Base-by-base conservation (phyloP, 2,888 invertebrate genomes). In the Thyatira batis region DNA sequence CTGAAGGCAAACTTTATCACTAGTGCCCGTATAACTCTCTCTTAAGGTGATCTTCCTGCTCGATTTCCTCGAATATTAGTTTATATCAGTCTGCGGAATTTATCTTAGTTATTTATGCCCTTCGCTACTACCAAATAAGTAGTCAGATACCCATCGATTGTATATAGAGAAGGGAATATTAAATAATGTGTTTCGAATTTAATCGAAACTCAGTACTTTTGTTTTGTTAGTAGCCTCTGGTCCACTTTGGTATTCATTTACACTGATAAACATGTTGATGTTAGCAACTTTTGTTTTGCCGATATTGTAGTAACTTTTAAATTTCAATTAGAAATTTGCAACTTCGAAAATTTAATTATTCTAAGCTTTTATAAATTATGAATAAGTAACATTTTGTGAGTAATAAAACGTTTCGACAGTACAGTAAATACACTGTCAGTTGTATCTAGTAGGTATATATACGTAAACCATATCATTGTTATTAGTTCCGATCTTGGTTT, bases 1-100 rank as follows among this genome's bases (percentile, higher is more conserved):
- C 57, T 44, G 51, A 55, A 62, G 55, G 63, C 54, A 55, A 70
- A 70, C 62, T 71, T 72, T 53, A 57, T 54, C 61, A 25, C 44
- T 60, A 60, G 66, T 55, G 53, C 49, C 54, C 39, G 46, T 46
- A 60, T 53, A 61, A 57, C 50, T 65, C 65, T 13, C 45, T 23
- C 33, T 55, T 23, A 10, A 49, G 49, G 30, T 50, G 51, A 55
- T 53, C 46, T 57, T 53, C 46, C 56, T 44, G n/a, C 45, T 9
- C 28, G 3, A 45, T 45, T 5, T 45, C 51, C 25, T 45, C 51
- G 13, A 21, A 51, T 48, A 48, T 48, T 33, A 33, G 45, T 45
- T 17, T 10, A 25, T 30, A 51, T 51, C 13, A 23, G 30, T 51
- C 20, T 17, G 33, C 30, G 10, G 20, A 28, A 21, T 30, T 33